phyloP scores from a whole-genome alignment of 2,113 vertebrate species.

The Cyphomyrus discorhynchus region DNA sequence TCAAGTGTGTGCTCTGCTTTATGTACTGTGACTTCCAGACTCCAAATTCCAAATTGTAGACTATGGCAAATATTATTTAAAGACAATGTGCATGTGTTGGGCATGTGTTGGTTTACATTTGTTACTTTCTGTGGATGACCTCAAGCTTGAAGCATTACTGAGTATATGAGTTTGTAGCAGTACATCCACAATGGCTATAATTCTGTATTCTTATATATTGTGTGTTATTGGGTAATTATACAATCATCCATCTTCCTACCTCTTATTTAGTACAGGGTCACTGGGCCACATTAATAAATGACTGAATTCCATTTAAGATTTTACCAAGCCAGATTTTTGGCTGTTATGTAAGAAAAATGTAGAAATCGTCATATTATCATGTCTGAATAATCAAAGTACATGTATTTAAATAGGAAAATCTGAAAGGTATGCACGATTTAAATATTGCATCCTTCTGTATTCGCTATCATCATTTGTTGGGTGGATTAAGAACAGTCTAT shows the following conservation, averaged over 20 bases:
- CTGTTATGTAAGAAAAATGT: background rate
- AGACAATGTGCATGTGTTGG: background rate
- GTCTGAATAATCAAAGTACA: background rate
- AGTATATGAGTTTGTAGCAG: background rate
- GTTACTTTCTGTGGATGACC: background rate
- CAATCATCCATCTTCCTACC: background rate
- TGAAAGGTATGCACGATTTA: background rate
- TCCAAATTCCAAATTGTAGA: background rate
- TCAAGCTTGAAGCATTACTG: background rate
- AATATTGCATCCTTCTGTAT: background rate
- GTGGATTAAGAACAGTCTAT: background rate
- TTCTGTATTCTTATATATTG: background rate
- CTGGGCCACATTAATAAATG: background rate
- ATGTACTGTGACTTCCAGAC: background rate
- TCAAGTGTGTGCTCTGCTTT: background rate
- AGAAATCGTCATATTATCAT: background rate
- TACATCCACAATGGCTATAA: background rate
- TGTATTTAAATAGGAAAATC: background rate
- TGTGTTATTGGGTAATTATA: background rate
- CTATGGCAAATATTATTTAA: background rate
- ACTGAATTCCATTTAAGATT: background rate
- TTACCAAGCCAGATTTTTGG: background rate
- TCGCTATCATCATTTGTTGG: background rate
- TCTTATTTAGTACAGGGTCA: background rate
- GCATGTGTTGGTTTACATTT: background rate